These are phyloP conservation scores for Gerosis bhagava DNA, from an alignment of 2,888 invertebrate species.

Conservation along the genomic window DNA sequence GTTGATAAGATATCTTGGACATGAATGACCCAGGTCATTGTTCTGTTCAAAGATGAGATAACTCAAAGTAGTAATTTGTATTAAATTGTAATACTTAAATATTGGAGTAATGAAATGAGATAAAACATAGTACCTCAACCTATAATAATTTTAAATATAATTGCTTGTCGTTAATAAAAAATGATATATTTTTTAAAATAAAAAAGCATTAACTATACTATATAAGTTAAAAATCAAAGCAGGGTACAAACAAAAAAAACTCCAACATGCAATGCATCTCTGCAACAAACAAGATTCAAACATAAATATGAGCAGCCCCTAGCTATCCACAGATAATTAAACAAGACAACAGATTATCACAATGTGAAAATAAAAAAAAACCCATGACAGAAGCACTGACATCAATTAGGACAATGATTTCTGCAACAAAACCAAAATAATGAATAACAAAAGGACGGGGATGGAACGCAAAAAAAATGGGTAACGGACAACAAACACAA, in stretches of 20 bases:
- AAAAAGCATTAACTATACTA: too few species aligned
- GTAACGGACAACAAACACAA: neutral
- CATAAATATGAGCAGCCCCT: constrained; percentile 9
- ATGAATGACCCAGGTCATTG: constrained; percentile 56
- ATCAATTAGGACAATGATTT: constrained; percentile 53
- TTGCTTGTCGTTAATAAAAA: too few species aligned
- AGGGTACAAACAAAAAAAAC: constrained; percentile 1
- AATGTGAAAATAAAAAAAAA: constrained; percentile 30
- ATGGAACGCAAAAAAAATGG: constrained; percentile 8
- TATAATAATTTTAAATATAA: too few species aligned
- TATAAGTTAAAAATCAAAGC: too few species aligned
- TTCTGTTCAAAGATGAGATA: constrained; percentile 40
- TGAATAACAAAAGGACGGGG: constrained; percentile 34
- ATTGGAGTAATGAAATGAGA: constrained; percentile 20
- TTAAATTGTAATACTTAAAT: constrained; percentile 11
- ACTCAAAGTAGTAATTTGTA: constrained; percentile 12
- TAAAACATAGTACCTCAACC: constrained; percentile 22
- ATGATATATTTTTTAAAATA: too few species aligned
- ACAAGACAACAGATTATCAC: constrained; percentile 23
- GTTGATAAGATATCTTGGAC: constrained; percentile 58
- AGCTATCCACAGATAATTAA: constrained; percentile 16
- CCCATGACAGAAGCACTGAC: constrained; percentile 46
- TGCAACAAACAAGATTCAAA: constrained; percentile 7
- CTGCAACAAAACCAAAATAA: constrained; percentile 62
- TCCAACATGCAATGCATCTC: constrained; percentile 14